phyloP scores from a whole-genome alignment of 2,797 vertebrate species.

The Hirundo rustica region DNA sequence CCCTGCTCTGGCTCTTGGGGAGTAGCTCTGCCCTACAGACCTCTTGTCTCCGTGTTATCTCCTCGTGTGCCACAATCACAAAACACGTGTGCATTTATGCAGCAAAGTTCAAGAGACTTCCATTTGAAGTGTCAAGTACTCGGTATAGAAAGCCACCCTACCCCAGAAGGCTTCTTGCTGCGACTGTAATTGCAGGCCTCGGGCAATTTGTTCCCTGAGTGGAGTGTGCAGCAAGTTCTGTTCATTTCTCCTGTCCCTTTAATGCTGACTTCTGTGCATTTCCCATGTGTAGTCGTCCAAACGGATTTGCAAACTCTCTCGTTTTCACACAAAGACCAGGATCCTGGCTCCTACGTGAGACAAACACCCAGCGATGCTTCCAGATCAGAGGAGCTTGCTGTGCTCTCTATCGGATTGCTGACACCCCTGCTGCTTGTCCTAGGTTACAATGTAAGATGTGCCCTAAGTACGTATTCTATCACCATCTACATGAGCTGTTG shows the following conservation, averaged over 20 bases:
- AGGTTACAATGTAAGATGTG: too few relatives aligned
- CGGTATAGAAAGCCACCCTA: neutral
- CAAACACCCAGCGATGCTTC: neutral
- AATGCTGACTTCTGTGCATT: neutral
- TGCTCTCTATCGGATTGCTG: neutral
- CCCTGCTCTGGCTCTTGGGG: too few relatives aligned
- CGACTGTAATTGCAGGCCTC: neutral
- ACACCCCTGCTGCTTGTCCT: too few relatives aligned
- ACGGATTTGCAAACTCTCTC: neutral
- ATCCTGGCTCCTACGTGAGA: neutral
- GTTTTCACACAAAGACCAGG: constrained; percentile 8
- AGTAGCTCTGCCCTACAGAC: too few relatives aligned
- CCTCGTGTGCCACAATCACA: too few relatives aligned
- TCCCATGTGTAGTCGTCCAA: neutral
- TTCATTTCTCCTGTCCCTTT: neutral
- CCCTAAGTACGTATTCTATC: too few relatives aligned
- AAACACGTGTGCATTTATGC: neutral
- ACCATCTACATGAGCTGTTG: too few relatives aligned
- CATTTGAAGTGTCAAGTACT: neutral
- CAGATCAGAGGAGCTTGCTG: neutral
- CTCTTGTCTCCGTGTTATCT: too few relatives aligned
- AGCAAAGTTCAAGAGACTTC: neutral
- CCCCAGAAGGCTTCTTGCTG: neutral
- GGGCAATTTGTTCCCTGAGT: neutral
- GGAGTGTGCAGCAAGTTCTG: neutral